These are phyloP conservation scores for Drosophila biarmipes DNA, from an alignment of 1,140 invertebrate species.

Conservation along the genomic window DNA sequence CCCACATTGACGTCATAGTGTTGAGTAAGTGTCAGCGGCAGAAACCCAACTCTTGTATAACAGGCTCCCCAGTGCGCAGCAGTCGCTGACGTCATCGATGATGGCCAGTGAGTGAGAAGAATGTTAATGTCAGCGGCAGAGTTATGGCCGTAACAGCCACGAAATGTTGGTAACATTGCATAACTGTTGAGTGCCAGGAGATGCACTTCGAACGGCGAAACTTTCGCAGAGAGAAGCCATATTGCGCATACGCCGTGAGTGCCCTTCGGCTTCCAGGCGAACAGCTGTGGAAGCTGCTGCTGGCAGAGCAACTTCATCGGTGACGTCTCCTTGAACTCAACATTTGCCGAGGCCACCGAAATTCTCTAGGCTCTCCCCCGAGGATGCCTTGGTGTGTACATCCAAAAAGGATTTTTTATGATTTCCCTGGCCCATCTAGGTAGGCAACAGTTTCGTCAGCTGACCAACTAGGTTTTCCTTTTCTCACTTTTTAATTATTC, in stretches of 20 bases:
- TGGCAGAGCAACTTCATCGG: slow-evolving; percentile 44
- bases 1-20: slow-evolving; percentile 61
- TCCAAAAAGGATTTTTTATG: not conserved
- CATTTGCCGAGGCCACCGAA: slow-evolving; percentile 69
- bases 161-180: slow-evolving; percentile 59
- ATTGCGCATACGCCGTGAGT: slow-evolving; percentile 37
- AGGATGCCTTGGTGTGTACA: slow-evolving; percentile 26
- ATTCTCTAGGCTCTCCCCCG: slow-evolving; percentile 29
- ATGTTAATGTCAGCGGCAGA: slow-evolving; percentile 39
- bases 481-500: slow-evolving; percentile 43
- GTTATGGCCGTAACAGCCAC: slow-evolving; percentile 23
- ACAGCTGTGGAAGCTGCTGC: slow-evolving; percentile 68
- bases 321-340: slow-evolving; percentile 82
- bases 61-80: slow-evolving; percentile 24
- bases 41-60: slow-evolving; percentile 46
- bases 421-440: slow-evolving; percentile 5
- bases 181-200: slow-evolving; percentile 62
- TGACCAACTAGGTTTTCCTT: slow-evolving; percentile 1
- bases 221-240: slow-evolving; percentile 2
- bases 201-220: slow-evolving; percentile 35
- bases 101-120: slow-evolving; percentile 9
- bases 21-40: slow-evolving; percentile 39
- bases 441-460: slow-evolving; percentile 53
- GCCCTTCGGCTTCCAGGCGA: slow-evolving; percentile 51
- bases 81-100: slow-evolving; percentile 60